Conservation (phyloP, 1,140 invertebrate genomes). For the Caligus rogercresseyi region DNA sequence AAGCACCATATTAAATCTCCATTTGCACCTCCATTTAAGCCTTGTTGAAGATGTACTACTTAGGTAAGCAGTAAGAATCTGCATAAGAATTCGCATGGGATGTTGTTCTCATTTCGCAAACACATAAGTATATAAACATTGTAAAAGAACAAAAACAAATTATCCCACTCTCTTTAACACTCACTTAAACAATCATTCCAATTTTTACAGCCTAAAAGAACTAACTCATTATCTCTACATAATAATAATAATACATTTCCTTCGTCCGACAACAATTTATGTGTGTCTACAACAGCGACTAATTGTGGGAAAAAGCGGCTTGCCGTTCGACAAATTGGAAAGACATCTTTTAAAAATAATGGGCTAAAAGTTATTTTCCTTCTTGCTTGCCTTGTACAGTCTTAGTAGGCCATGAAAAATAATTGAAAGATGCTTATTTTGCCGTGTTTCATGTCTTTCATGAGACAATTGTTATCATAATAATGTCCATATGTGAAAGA, state of each 20-base stretch:
- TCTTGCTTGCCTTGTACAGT: too few relatives aligned
- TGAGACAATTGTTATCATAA: background rate
- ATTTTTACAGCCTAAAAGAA: background rate
- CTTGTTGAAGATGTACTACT: too few relatives aligned
- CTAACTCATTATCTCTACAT: background rate
- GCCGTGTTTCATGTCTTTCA: background rate
- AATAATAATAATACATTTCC: background rate
- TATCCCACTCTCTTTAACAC: background rate
- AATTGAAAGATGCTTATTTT: background rate
- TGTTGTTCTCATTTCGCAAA: too few relatives aligned
- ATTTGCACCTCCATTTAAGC: too few relatives aligned
- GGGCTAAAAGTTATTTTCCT: too few relatives aligned
- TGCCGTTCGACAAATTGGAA: background rate
- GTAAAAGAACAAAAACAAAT: too few relatives aligned
- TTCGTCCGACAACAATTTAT: background rate
- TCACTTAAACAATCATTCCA: background rate
- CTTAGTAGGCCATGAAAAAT: too few relatives aligned
- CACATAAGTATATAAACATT: too few relatives aligned
- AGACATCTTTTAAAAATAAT: background rate
- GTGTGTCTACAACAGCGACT: background rate
- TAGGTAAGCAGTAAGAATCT: too few relatives aligned
- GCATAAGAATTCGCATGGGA: too few relatives aligned
- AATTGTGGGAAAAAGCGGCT: background rate
- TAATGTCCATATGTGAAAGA: too few relatives aligned
- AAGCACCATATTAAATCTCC: too few relatives aligned